phyloP scores from a whole-genome alignment of 2,888 invertebrate genomes.

The Lycia hirtaria region DNA sequence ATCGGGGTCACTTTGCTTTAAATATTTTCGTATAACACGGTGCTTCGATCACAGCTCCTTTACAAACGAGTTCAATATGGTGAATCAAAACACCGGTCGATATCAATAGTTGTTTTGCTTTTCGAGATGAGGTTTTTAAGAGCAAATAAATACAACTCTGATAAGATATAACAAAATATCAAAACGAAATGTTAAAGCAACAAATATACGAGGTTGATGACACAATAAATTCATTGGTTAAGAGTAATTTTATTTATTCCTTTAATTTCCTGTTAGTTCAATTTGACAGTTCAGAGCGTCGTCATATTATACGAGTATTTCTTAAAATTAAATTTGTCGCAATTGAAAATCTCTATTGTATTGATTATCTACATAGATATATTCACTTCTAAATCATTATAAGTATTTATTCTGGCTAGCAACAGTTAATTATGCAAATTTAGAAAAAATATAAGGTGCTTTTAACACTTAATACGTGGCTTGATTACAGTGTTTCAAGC shows the following conservation, averaged over 20 bases:
- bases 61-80: conserved; percentile 21
- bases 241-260: conserved; percentile 29
- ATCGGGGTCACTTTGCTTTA: conserved; percentile 22
- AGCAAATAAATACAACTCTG: conserved; percentile 35
- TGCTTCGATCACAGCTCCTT: conserved; percentile 12
- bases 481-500: conserved; percentile 50
- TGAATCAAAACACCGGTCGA: conserved; percentile 5
- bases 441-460: conserved; percentile 52
- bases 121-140: conserved; percentile 29
- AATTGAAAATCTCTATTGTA: conserved; percentile 32
- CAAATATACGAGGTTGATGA: conserved; percentile 25
- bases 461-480: conserved; percentile 53
- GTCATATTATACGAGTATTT: too few relatives aligned
- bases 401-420: conserved; percentile 44
- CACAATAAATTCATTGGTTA: conserved; percentile 37
- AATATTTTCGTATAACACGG: conserved; percentile 25
- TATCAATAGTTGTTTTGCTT: conserved; percentile 19
- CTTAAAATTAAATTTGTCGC: conserved; percentile 41
- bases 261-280: conserved; percentile 26
- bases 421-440: conserved; percentile 60
- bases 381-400: conserved; percentile 41
- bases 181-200: conserved; percentile 36
- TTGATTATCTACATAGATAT: conserved; percentile 1
- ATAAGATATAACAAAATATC: conserved; percentile 36
- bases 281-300: conserved; percentile 26